Conservation (phyloP, 37 sponge, comb jelly and placozoan species). For the Beroe ovata region DNA sequence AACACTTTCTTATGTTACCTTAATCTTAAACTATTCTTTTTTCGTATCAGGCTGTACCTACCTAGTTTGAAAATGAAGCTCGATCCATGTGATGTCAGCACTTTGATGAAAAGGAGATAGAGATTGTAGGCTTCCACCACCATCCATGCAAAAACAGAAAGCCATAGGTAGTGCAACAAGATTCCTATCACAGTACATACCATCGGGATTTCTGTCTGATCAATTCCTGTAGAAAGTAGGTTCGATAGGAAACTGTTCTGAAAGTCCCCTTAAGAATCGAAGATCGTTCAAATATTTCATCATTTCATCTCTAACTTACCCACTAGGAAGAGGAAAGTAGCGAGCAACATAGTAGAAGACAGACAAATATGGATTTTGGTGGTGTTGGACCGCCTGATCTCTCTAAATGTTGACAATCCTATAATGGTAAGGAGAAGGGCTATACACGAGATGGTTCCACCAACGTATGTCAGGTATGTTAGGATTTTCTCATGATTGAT, state of each 20-base stretch:
- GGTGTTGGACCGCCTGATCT: conserved; percentile 7
- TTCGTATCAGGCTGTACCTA: too few species aligned
- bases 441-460: background rate
- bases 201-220: background rate
- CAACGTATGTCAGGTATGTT: background rate
- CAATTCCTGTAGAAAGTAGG: too few species aligned
- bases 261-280: too few species aligned
- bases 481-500: background rate
- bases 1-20: too few species aligned
- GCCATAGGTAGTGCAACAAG: conserved; percentile 36
- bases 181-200: conserved; percentile 17
- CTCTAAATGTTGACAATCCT: background rate
- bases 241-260: too few species aligned
- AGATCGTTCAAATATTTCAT: too few species aligned
- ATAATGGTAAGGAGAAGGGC: conserved; percentile 20
- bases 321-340: conserved; percentile 6
- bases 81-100: background rate
- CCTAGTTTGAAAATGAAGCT: conserved; percentile 50
- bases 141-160: conserved; percentile 21
- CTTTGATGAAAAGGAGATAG: conserved; percentile 11
- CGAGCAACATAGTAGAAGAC: conserved; percentile 2
- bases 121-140: conserved; percentile 47
- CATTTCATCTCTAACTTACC: too few species aligned
- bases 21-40: too few species aligned
- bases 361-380: conserved; percentile 39